phyloP scores from a whole-genome alignment of 2,888 invertebrate genomes.

The Phengaris arion region DNA sequence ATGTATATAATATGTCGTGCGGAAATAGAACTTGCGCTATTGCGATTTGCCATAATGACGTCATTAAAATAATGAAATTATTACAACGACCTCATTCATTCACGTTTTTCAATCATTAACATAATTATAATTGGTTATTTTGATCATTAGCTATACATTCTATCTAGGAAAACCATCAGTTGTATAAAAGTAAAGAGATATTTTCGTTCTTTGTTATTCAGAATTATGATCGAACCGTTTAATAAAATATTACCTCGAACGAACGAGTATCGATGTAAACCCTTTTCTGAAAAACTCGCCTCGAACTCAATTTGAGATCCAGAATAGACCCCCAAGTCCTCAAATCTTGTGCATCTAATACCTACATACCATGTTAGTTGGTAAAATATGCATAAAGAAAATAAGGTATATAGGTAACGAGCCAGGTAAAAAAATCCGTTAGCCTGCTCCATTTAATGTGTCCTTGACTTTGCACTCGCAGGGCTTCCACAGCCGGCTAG shows the following conservation, averaged over 20 bases:
- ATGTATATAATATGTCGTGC: constrained; percentile 9
- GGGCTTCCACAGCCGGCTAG: constrained; percentile 40
- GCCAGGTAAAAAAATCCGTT: background rate
- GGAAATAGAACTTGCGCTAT: constrained; percentile 26
- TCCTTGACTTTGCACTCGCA: constrained; percentile 43
- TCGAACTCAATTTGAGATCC: background rate
- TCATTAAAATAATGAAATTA: constrained; percentile 12
- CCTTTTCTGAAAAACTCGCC: background rate
- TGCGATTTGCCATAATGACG: constrained; percentile 17
- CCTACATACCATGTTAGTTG: background rate
- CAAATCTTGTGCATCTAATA: no score
- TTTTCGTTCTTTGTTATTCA: background rate
- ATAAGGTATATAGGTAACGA: background rate
- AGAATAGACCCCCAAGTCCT: background rate
- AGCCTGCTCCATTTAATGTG: constrained; percentile 34
- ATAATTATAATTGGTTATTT: background rate
- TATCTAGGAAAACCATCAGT: background rate
- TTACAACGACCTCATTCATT: background rate
- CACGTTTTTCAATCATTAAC: background rate
- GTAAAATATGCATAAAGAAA: background rate
- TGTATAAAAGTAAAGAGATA: background rate
- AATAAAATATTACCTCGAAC: background rate
- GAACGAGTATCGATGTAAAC: background rate
- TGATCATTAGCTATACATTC: background rate
- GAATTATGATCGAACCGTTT: background rate